A percentile compares a stretch with the other conserved stretches of the same genome.
These are phyloP conservation scores for Enchytraeus crypticus DNA, from an alignment of 2,888 invertebrate genomes.

Conservation along the genomic window DNA sequence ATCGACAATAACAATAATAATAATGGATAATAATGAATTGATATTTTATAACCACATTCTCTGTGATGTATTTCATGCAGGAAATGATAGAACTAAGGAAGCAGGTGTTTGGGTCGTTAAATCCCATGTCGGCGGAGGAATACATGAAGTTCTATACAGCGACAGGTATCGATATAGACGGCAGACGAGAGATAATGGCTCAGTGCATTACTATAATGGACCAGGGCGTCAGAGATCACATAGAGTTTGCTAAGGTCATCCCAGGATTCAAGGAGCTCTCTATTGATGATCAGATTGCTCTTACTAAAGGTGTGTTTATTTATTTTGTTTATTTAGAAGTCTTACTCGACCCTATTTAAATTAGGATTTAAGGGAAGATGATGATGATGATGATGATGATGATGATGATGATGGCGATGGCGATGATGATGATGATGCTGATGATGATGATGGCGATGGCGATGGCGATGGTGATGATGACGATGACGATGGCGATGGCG, in stretches of 20 bases:
- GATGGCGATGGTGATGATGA: no score
- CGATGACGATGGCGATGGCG: no score
- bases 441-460: no score
- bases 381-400: no score
- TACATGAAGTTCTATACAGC: slow-evolving; percentile 37
- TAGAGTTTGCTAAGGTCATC: slow-evolving; percentile 40
- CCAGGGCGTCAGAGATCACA: slow-evolving; percentile 34
- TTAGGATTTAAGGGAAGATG: no score
- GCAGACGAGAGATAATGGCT: slow-evolving; percentile 33
- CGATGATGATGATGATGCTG: no score
- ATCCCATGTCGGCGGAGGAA: slow-evolving; percentile 34
- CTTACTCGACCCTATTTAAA: no score
- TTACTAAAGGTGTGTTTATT: slow-evolving; percentile 43
- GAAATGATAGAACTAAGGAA: slow-evolving; percentile 31
- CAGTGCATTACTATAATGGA: slow-evolving; percentile 34
- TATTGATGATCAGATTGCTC: slow-evolving; percentile 39
- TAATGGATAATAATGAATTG: no score
- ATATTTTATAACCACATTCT: no score
- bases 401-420: no score
- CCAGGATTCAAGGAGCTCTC: slow-evolving; percentile 40
- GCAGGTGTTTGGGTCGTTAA: slow-evolving; percentile 38
- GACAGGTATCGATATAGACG: slow-evolving; percentile 44
- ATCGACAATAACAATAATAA: no score
- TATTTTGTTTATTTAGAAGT: no score
- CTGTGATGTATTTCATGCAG: slow-evolving; percentile 22